Evolutionary conservation across 2,113 vertebrate species (phyloP), one percentile per base, ranked within the genome.

Genomic region (Castor canadensis): DNA sequence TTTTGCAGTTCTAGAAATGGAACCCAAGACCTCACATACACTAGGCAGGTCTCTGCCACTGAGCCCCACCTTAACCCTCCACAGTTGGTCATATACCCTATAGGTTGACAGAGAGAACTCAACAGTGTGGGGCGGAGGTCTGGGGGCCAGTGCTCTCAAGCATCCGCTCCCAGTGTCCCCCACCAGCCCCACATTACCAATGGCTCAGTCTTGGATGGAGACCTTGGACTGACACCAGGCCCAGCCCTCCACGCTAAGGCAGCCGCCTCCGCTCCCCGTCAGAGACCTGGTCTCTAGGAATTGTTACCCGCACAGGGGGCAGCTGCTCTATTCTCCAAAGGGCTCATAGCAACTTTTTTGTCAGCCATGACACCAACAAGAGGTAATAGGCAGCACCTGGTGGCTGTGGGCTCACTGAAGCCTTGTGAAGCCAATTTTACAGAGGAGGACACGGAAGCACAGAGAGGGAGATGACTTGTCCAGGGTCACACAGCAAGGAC

Each of bases 381-480:
- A 52, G 52, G 8, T 9, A 52, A 52, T 52, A 15, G 52, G 52
- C 52, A 52, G 15, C 52, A 52, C 52, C 15, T 52, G 52, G 15
- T 30, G 16, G 22, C 5, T 28, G 8, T 38, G 60, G 85, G 52
- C 86, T 87, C 52, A 0, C 1, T 58, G 77, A 76, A 66, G 54
- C 66, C 52, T 22, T 30, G 35, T 24, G 62, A 89, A 85, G 80
- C 58, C 56, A 64, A 56, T 79, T 93, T 79, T 76, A 47, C 66
- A 94, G 85, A 30, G 67, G 40, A 8, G 19, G 52, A 69, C 93
- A 12, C 54, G 13, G 19, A 4, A 79, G 66, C 66, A 7, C 40
- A 52, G 81, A 47, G 54, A 7, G 10, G 6, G 49, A 28, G 12
- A 2, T 56, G 5, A 10, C 7, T 47, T 88, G 66, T 58, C 24